Percentiles rank a stretch among this genome's conserved stretches.
Evolutionary conservation across 2,888 invertebrate genomes (phyloP).

Genomic region (Dryobotodes eremita): DNA sequence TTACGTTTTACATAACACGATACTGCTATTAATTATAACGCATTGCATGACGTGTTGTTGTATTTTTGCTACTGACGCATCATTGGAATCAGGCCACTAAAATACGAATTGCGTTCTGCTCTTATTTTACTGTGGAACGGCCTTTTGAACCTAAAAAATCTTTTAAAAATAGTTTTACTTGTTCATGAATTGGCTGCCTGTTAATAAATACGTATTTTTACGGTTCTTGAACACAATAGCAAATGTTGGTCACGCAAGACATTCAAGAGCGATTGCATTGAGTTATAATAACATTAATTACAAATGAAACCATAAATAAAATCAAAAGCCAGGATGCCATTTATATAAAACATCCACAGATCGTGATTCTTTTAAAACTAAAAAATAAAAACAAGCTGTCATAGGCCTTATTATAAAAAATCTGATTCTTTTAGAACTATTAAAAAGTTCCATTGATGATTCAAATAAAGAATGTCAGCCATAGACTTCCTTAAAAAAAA

Average conservation of each 20-base stretch:
- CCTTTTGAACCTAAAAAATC: slow-evolving; percentile 31
- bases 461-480: slow-evolving; percentile 45
- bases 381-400: neutral
- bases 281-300: slow-evolving; percentile 19
- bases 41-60: slow-evolving; percentile 54
- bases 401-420: neutral
- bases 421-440: neutral
- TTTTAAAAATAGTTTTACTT: slow-evolving; percentile 29
- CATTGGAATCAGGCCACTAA: slow-evolving; percentile 53
- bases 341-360: neutral
- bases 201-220: slow-evolving; percentile 29
- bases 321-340: slow-evolving; percentile 4
- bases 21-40: slow-evolving; percentile 53
- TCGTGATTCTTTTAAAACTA: neutral
- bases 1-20: slow-evolving; percentile 46
- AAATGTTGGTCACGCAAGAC: slow-evolving; percentile 25
- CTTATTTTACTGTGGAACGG: slow-evolving; percentile 45
- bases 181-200: slow-evolving; percentile 22
- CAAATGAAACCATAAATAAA: slow-evolving; percentile 22
- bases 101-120: slow-evolving; percentile 45
- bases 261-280: slow-evolving; percentile 31
- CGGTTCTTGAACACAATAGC: slow-evolving; percentile 36
- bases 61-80: slow-evolving; percentile 66
- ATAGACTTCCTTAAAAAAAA: slow-evolving; percentile 30
- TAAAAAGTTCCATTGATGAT: slow-evolving; percentile 29